phyloP scores from a whole-genome alignment of 2,888 invertebrate species.

The Agrochola circellaris region DNA sequence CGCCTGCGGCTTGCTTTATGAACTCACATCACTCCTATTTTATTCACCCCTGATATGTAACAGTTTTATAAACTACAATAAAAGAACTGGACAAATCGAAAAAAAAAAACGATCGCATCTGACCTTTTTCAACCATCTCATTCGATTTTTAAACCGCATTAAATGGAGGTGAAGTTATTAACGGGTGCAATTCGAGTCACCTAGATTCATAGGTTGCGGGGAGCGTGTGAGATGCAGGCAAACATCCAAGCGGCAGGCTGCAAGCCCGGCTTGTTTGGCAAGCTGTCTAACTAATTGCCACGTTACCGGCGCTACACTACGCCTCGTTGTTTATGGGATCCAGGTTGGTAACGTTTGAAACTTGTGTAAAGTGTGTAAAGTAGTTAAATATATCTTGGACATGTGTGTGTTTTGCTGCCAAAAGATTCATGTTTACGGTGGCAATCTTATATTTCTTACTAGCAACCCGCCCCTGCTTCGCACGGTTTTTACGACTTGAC shows the following conservation, averaged over 20 bases:
- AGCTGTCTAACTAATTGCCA: conserved; percentile 85
- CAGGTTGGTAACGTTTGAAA: conserved; percentile 73
- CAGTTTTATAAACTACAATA: neutral
- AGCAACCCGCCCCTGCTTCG: neutral
- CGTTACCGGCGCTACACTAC: conserved; percentile 73
- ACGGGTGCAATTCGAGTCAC: conserved; percentile 70
- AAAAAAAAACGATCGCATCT: conserved; percentile 22
- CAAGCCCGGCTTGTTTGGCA: conserved; percentile 80
- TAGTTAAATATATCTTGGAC: conserved; percentile 60
- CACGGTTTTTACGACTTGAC: too few relatives aligned
- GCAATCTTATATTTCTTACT: neutral
- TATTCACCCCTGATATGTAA: neutral
- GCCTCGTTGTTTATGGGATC: conserved; percentile 72
- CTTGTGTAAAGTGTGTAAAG: conserved; percentile 67
- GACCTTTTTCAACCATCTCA: conserved; percentile 18
- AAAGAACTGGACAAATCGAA: neutral
- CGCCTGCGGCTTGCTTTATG: neutral
- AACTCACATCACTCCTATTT: neutral
- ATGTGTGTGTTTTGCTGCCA: conserved; percentile 35
- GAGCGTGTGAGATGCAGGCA: conserved; percentile 73
- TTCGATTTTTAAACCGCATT: conserved; percentile 62
- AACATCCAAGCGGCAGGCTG: conserved; percentile 73
- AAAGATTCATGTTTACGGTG: conserved; percentile 9
- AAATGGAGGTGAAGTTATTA: conserved; percentile 73
- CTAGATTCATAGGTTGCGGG: conserved; percentile 73